A percentile compares a stretch with the other conserved stretches of the same genome.
Conservation (phyloP, 2,797 vertebrate genomes). For the Staurois parvus region DNA sequence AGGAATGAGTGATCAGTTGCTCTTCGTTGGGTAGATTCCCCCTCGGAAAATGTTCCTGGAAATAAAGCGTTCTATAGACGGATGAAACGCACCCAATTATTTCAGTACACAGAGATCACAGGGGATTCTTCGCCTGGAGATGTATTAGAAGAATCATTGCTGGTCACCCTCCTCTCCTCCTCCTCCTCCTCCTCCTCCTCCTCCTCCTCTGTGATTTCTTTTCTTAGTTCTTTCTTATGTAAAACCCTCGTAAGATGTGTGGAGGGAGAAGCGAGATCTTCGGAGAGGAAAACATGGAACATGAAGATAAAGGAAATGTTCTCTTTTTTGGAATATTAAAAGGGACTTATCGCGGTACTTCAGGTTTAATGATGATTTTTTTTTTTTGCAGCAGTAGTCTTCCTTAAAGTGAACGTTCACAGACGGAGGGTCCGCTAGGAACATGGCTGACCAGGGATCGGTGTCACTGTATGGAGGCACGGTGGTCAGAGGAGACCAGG, state of each 20-base stretch:
- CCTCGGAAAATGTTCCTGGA: constrained; percentile 24
- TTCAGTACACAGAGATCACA: constrained; percentile 45
- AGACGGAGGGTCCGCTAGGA: too few relatives aligned
- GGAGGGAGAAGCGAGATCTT: neutral
- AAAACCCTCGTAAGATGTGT: constrained; percentile 20
- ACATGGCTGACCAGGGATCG: too few relatives aligned
- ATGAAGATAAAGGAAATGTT: neutral
- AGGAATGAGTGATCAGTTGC: constrained; percentile 27
- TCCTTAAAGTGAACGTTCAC: neutral
- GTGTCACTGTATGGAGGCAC: too few relatives aligned
- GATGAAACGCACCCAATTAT: constrained; percentile 45
- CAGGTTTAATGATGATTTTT: neutral
- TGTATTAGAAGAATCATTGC: constrained; percentile 24
- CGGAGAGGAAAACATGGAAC: constrained; percentile 7
- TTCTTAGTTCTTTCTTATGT: constrained; percentile 19
- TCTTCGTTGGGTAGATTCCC: neutral
- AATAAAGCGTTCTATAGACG: constrained; percentile 7
- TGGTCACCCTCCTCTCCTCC: neutral
- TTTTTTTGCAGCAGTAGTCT: neutral
- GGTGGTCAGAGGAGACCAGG: too few relatives aligned
- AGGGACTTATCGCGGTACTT: neutral
- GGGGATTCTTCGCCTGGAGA: constrained; percentile 22
- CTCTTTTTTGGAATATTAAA: neutral
- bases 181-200: neutral
- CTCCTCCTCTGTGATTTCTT: neutral